phyloP scores from a whole-genome alignment of 2,113 vertebrate genomes.

The Pterophyllum scalare region DNA sequence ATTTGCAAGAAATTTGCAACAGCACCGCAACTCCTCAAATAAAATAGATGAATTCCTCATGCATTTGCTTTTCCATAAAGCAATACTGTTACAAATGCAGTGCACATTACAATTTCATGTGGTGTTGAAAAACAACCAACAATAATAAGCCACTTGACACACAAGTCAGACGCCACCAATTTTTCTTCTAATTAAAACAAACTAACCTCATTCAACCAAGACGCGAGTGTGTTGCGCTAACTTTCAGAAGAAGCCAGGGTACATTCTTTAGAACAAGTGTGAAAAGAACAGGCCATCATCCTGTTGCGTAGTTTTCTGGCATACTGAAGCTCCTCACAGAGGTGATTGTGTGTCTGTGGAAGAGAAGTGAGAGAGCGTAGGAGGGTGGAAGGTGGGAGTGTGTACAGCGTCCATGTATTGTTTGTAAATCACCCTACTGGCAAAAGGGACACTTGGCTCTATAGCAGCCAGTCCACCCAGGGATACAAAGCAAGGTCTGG shows the following conservation, averaged over 20 bases:
- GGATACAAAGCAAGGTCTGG: slow-evolving; percentile 52
- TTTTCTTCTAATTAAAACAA: slow-evolving; percentile 40
- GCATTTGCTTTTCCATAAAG: slow-evolving; percentile 13
- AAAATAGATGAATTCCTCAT: neutral
- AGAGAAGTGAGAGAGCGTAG: slow-evolving; percentile 71
- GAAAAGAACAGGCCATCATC: slow-evolving; percentile 69
- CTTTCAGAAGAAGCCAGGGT: slow-evolving; percentile 56
- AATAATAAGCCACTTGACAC: slow-evolving; percentile 42
- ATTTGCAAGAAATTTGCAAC: neutral
- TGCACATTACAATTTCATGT: slow-evolving; percentile 13
- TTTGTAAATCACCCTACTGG: slow-evolving; percentile 81
- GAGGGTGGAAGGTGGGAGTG: slow-evolving; percentile 76
- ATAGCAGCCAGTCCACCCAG: slow-evolving; percentile 69
- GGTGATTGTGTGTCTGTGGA: slow-evolving; percentile 68
- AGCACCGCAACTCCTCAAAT: slow-evolving; percentile 20
- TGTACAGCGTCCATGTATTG: slow-evolving; percentile 77
- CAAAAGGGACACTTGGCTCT: slow-evolving; percentile 73
- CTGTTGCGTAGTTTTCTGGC: slow-evolving; percentile 67
- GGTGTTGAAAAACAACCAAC: slow-evolving; percentile 30
- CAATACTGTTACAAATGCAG: slow-evolving; percentile 12
- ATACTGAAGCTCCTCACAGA: slow-evolving; percentile 67
- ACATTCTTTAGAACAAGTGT: slow-evolving; percentile 65
- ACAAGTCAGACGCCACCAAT: slow-evolving; percentile 24
- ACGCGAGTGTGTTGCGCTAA: slow-evolving; percentile 39
- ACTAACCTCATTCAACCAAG: slow-evolving; percentile 47